Evolutionary conservation across 2,888 invertebrate species (phyloP).

Genomic region (Stenotaenia linearis): DNA sequence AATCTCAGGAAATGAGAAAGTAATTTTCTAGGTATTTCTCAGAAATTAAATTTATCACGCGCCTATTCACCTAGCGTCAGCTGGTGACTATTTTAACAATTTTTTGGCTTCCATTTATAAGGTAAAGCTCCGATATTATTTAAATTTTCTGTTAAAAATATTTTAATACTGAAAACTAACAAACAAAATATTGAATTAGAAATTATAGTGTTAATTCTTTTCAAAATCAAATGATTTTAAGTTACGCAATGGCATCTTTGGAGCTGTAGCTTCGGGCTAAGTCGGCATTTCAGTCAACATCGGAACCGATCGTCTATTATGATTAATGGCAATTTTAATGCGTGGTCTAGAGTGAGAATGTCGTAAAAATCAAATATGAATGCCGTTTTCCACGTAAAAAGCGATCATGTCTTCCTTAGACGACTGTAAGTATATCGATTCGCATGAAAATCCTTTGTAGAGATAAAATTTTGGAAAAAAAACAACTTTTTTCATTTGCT

Average conservation of each 20-base stretch:
- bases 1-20: too few species aligned
- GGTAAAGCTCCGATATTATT: too few species aligned
- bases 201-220: background rate
- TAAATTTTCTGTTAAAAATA: too few species aligned
- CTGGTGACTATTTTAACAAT: too few species aligned
- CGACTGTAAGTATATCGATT: background rate
- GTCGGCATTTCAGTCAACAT: too few species aligned
- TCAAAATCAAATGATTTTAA: background rate
- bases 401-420: background rate
- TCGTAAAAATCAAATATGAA: background rate
- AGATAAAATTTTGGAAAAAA: background rate
- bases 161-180: background rate
- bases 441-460: background rate
- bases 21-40: too few species aligned
- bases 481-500: background rate
- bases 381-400: background rate
- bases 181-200: background rate
- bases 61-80: too few species aligned
- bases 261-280: background rate
- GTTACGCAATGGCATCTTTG: background rate
- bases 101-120: too few species aligned
- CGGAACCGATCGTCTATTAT: too few species aligned
- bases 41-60: too few species aligned
- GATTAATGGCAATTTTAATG: background rate
- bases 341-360: background rate